phyloP scores from a whole-genome alignment of 2,888 invertebrate species.

The Tigriopus californicus region DNA sequence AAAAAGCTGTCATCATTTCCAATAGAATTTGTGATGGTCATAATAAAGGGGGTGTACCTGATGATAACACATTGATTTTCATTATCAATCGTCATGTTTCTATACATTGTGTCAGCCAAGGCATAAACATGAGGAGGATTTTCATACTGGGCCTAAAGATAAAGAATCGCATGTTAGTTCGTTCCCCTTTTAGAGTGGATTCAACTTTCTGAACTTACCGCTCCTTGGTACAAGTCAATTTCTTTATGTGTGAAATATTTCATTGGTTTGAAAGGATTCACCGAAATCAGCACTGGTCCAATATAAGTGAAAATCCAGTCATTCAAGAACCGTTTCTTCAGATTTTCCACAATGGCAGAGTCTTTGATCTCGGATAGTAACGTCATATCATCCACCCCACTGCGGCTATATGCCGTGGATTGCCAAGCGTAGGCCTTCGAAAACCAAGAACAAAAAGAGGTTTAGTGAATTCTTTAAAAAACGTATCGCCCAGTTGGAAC shows the following conservation, averaged over 20 bases:
- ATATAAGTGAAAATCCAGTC: conserved; percentile 38
- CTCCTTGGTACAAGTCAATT: conserved; percentile 38
- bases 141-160: conserved; percentile 42
- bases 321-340: conserved; percentile 43
- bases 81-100: conserved; percentile 47
- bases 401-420: conserved; percentile 44
- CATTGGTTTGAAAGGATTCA: conserved; percentile 44
- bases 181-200: too few relatives aligned
- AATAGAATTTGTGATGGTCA: too few relatives aligned
- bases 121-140: conserved; percentile 51
- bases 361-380: conserved; percentile 41
- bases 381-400: conserved; percentile 50
- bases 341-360: conserved; percentile 43
- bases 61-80: conserved; percentile 52
- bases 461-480: too few relatives aligned
- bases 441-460: too few relatives aligned
- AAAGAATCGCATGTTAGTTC: too few relatives aligned
- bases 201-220: conserved; percentile 33
- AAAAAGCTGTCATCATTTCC: too few relatives aligned
- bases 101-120: conserved; percentile 47
- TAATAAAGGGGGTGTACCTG: conserved; percentile 26
- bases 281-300: conserved; percentile 41
- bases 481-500: too few relatives aligned
- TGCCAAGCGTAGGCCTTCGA: conserved; percentile 46
- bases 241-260: conserved; percentile 44